Evolutionary conservation across 2,113 vertebrate species (phyloP), one percentile per base, ranked within the genome.

Genomic region (Helogale parvula): DNA sequence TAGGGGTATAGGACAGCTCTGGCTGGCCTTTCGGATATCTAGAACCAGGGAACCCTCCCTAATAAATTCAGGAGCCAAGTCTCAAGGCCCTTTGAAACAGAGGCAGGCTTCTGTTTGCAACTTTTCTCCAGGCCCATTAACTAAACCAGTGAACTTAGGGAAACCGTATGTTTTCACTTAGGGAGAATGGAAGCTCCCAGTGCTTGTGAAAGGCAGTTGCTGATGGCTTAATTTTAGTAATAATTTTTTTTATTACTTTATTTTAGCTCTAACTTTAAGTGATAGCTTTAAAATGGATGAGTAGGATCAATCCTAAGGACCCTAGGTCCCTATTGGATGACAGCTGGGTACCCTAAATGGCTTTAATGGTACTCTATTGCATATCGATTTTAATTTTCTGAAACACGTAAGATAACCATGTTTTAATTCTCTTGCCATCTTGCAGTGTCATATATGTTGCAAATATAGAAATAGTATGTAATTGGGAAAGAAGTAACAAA

Each of bases 211-310:
- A 35, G 52, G 33, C 74, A 68, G 45, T 94, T 94, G 66, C 79
- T 54, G 29, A 76, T 83, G 74, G 47, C 74, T 93, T 77, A 9
- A 89, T 92, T 93, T 98, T 74, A 96, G 47, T 74, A 85, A 88
- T 57, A 68, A n/a, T 63, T 82, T 93, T 94, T 38, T 82, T 2
- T 41, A 66, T 90, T 86, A 15, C 50, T 93, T 97, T 82, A 60
- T 82, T 77, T 94, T 66, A 68, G 12, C 27, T 25, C 41, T 92
- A n/a, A 79, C 41, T 2, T 35, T 89, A 69, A 95, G 38, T 88
- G 19, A 3, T 52, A 82, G 27, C 52, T 93, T 95, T 74, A 71
- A 92, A 94, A 69, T 77, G 31, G 45, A 63, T 38, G 31, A 60
- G 9, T 12, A 33, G 50, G 33, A 54, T 79, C 45, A 82, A 16